These are phyloP conservation scores for Dicyrtomina minuta DNA, from an alignment of 2,888 invertebrate genomes.

Conservation along the genomic window DNA sequence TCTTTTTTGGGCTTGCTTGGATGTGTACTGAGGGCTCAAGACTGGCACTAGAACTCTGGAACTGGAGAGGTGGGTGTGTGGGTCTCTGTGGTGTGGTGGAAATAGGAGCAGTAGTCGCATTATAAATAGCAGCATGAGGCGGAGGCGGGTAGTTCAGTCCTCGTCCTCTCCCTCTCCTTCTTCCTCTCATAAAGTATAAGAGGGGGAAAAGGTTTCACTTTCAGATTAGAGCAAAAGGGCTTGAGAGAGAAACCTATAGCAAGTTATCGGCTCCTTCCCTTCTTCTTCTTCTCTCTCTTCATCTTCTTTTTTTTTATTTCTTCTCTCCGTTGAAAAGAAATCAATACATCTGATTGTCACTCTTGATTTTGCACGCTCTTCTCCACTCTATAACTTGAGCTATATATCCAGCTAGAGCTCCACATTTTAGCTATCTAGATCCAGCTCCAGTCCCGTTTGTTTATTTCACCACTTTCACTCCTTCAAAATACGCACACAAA, in stretches of 20 bases:
- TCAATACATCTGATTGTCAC: constrained; percentile 42
- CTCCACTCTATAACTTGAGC: constrained; percentile 17
- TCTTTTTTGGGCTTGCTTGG: no score
- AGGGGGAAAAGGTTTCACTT: constrained; percentile 1
- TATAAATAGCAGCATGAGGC: neutral
- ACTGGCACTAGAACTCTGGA: no score
- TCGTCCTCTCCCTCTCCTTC: no score
- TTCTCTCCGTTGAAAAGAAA: constrained; percentile 28
- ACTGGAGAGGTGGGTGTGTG: no score
- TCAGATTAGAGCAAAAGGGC: constrained; percentile 15
- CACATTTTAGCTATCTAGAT: no score
- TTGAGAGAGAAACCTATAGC: constrained; percentile 1
- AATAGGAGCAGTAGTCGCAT: neutral
- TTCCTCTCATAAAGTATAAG: neutral
- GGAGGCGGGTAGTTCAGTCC: neutral
- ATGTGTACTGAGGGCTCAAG: no score
- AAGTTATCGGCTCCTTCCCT: constrained; percentile 24
- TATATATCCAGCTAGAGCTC: no score
- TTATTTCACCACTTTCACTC: no score
- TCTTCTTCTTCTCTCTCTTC: constrained; percentile 9
- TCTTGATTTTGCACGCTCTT: constrained; percentile 36
- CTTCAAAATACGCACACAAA: no score
- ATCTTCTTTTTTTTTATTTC: constrained; percentile 12
- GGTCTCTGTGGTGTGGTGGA: no score
- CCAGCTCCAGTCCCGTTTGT: neutral